A percentile compares a stretch with the other conserved stretches of the same genome.
Evolutionary conservation across 2,113 vertebrate species (phyloP).

Genomic region (Hyaena hyaena): DNA sequence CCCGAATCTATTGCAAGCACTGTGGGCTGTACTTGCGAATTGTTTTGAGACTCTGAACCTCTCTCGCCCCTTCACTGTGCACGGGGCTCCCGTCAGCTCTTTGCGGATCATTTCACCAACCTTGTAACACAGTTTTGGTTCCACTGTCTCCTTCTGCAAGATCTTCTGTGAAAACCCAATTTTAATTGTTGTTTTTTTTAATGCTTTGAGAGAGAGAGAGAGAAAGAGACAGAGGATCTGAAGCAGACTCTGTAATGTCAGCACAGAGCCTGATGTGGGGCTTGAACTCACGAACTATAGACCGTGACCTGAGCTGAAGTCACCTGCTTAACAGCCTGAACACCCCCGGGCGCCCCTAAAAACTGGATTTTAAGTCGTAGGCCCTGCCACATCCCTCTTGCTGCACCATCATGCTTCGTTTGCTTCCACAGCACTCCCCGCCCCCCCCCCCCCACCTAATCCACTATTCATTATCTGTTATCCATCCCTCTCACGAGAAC

Average conservation of each 20-base stretch:
- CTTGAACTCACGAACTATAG: neutral
- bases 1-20: fast-evolving
- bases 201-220: neutral
- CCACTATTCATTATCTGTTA: neutral
- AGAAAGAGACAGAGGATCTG: neutral
- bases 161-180: neutral
- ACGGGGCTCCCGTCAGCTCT: fast-evolving
- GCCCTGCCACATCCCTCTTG: fast-evolving
- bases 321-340: neutral
- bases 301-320: neutral
- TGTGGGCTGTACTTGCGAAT: fast-evolving
- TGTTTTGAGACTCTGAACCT: neutral
- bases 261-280: fast-evolving
- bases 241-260: neutral
- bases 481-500: neutral
- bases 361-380: neutral
- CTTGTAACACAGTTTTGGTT: neutral
- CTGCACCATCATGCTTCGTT: neutral
- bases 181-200: neutral
- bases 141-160: neutral
- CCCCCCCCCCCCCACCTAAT: neutral
- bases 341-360: neutral
- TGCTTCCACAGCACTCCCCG: neutral
- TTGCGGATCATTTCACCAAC: neutral
- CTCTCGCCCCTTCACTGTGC: fast-evolving